Base-by-base conservation (phyloP, 2,888 invertebrate species). In the Diaphora mendica region DNA sequence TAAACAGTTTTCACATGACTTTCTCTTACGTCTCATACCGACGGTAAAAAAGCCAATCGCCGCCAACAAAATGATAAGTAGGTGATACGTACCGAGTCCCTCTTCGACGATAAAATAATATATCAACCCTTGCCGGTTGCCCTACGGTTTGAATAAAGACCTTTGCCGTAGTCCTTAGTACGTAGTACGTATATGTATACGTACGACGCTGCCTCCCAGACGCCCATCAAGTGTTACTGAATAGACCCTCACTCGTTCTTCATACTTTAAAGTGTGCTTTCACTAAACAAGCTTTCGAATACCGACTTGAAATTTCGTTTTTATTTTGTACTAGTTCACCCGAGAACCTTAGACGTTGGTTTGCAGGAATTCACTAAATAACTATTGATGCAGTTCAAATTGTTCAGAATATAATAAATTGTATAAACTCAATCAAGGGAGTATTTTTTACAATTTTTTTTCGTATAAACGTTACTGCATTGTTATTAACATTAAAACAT, bases 91-190 rank as follows among this genome's bases (percentile, higher is more conserved):
- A 72, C n/a, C 33, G 39, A 44, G 44, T 74, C 69, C 66, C 51
- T 48, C 67, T 71, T 67, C 26, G 39, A 42, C 62, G 70, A 13
- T 76, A 69, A 72, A 81, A 74, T 73, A 79, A 83, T 79, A 72
- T 66, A 76, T 76, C 82, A 73, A 48, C 73, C 72, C 69, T 73
- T 71, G n/a, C n/a, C n/a, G n/a, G n/a, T n/a, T n/a, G 13, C 71
- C 73, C 67, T 66, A 17, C 70, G 65, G 75, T 72, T 79, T 79
- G 72, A 83, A 81, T 77, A 79, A 74, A 76, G 69, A 77, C 74
- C 69, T 79, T 72, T 76, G 74, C 75, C 51, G 33, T 39, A 62
- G 35, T 67, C 67, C n/a, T 66, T 48, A 62, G 72, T 62, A 70
- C n/a, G 71, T 48, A 62, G 72, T 62, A 70, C n/a, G 71, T 73